A percentile compares a stretch with the other conserved stretches of the same genome.
Evolutionary conservation across 2,113 vertebrate genomes (phyloP).

Genomic region (Circaetus gallicus): DNA sequence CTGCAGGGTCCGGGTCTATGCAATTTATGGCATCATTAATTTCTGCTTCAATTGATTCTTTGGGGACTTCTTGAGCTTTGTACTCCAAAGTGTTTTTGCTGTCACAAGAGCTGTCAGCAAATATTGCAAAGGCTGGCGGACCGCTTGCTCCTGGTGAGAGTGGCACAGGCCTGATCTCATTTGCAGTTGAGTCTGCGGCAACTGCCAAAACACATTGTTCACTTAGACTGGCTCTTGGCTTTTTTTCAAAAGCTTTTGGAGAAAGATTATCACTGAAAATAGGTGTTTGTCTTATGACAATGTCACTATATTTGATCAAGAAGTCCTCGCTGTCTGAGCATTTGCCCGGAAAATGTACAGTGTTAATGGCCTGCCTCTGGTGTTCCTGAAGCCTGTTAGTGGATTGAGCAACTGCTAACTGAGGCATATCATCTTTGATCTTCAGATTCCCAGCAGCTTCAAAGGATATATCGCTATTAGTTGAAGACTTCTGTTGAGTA

Average conservation of each 20-base stretch:
- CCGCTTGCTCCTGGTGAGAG: slow-evolving; percentile 45
- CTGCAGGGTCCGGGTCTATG: neutral
- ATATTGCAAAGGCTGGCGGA: slow-evolving; percentile 65
- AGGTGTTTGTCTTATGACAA: slow-evolving; percentile 71
- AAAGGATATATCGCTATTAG: neutral
- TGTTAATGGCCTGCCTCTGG: neutral
- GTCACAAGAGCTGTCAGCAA: slow-evolving; percentile 13
- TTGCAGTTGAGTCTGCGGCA: neutral
- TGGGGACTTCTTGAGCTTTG: neutral
- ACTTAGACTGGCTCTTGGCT: neutral
- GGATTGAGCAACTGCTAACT: neutral
- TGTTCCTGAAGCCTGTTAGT: neutral
- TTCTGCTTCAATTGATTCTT: slow-evolving; percentile 31
- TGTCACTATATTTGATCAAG: slow-evolving; percentile 76
- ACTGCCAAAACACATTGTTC: neutral
- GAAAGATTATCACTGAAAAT: slow-evolving; percentile 46
- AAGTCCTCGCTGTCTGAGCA: slow-evolving; percentile 60
- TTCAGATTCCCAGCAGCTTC: neutral
- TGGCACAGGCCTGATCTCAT: neutral
- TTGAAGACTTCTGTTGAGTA: neutral
- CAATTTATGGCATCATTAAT: slow-evolving; percentile 48
- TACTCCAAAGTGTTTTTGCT: neutral
- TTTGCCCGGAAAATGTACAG: neutral
- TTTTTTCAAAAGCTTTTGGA: neutral
- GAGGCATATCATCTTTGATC: neutral